These are phyloP conservation scores for Druceiella hillmani DNA, from an alignment of 2,888 invertebrate species.

Conservation along the genomic window DNA sequence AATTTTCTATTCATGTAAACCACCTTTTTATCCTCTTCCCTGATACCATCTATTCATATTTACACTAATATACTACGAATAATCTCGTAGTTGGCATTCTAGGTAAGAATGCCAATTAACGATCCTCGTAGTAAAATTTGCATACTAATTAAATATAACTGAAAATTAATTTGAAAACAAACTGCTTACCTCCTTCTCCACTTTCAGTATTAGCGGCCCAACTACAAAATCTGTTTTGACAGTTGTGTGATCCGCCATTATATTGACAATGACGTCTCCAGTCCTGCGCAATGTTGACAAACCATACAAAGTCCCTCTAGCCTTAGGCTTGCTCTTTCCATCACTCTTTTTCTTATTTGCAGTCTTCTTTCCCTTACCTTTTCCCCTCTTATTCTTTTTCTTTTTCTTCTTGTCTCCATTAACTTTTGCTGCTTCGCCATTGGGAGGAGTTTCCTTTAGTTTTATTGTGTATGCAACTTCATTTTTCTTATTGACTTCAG, in stretches of 20 bases:
- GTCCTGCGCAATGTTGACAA: constrained; percentile 71
- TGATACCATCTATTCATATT: too few relatives aligned
- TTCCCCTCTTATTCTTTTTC: constrained; percentile 27
- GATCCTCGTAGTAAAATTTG: constrained; percentile 3
- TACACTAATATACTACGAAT: too few relatives aligned
- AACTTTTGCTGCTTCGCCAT: too few relatives aligned
- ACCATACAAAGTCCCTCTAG: constrained; percentile 75
- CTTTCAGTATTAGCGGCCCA: constrained; percentile 73
- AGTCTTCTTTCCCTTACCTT: constrained; percentile 30
- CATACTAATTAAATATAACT: background rate
- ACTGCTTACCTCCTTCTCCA: constrained; percentile 63
- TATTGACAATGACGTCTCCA: constrained; percentile 75
- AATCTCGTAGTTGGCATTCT: too few relatives aligned
- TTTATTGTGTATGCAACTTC: too few relatives aligned
- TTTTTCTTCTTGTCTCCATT: too few relatives aligned
- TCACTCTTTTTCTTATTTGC: constrained; percentile 36
- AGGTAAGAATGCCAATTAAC: too few relatives aligned
- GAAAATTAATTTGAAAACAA: constrained; percentile 1
- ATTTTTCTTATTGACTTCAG: too few relatives aligned
- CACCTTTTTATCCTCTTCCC: too few relatives aligned
- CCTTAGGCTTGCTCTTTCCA: constrained; percentile 54
- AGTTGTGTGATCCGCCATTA: constrained; percentile 74
- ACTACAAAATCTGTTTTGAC: constrained; percentile 77
- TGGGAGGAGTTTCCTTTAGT: too few relatives aligned
- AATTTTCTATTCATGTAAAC: too few relatives aligned